Evolutionary conservation across 2,797 vertebrate genomes (phyloP), one percentile per base, ranked within the genome.

Genomic region (Ptychobarbus kaznakovi): DNA sequence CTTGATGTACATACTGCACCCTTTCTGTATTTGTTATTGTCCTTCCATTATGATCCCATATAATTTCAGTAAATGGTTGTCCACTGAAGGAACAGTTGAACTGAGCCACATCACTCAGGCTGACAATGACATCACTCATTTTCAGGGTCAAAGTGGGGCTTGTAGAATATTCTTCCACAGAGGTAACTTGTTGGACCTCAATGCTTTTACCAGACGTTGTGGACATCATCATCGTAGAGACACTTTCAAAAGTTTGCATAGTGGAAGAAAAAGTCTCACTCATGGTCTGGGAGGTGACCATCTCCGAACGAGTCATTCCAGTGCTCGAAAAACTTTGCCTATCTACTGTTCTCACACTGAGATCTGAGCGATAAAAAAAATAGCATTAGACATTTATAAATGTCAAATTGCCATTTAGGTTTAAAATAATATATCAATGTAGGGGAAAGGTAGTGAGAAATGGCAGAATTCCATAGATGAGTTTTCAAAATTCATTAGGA

Each of bases 311-410:
- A 88, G 94, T 93, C 93, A 94, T 93, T 93, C 92, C 95, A 92
- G 94, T 91, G 94, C 91, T 94, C 32, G 90, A 89, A 89, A 91
- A 89, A 84, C 91, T 95, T 92, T 96, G 94, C 89, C 95, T 97
- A 97, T 91, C 96, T 97, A 98, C 89, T 94, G 92, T 92, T 95
- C 93, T 93, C 94, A 95, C 93, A 95, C 92, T 95, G 92, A 95
- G 93, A 97, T 96, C 96, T 96, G 96, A 96, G 96, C 95, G 93
- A 95, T 93, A 96, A 93, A 95, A 94, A 95, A 92, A 93, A 94
- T 93, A 93, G 89, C 93, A 91, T 93, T 92, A 94, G 91, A 92
- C 92, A 92, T 90, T 93, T 68, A 82, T 40, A 63, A 81, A 72
- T 85, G 53, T 53, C 66, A 80, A 72, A 78, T 66, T 49, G 77